Conservation (phyloP, 2,113 vertebrate species). For the Baryphthengus martii region DNA sequence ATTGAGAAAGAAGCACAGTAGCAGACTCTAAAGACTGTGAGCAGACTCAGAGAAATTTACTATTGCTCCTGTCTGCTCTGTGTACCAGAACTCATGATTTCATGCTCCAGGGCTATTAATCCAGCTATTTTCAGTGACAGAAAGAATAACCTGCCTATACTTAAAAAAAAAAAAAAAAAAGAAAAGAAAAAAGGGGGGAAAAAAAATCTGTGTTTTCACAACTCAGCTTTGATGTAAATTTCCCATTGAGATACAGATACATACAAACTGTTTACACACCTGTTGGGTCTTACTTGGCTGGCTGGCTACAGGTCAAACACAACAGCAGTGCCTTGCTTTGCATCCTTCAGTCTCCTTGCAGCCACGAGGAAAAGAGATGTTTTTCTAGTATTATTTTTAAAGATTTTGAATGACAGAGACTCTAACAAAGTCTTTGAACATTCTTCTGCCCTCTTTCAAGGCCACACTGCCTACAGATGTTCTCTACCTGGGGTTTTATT, state of each 20-base stretch:
- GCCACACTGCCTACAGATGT: background rate
- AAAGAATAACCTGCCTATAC: background rate
- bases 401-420: background rate
- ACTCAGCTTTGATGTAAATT: background rate
- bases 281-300: background rate
- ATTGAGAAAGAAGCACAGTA: background rate
- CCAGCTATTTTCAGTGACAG: background rate
- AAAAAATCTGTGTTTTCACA: background rate
- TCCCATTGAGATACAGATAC: background rate
- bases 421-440: background rate
- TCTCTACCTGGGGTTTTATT: background rate
- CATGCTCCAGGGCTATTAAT: background rate
- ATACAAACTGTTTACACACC: background rate
- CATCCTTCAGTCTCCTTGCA: background rate
- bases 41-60: background rate
- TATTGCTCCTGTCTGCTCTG: background rate
- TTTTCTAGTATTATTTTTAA: background rate
- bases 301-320: conserved; percentile 11
- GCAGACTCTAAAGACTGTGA: background rate
- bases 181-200: rapidly evolving
- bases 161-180: background rate
- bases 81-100: background rate
- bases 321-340: background rate
- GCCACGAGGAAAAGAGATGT: background rate
- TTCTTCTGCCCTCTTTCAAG: background rate